A percentile compares a stretch with the other conserved stretches of the same genome.
These are phyloP conservation scores for Dasyprocta punctata DNA, from an alignment of 2,113 vertebrate genomes.

Conservation along the genomic window DNA sequence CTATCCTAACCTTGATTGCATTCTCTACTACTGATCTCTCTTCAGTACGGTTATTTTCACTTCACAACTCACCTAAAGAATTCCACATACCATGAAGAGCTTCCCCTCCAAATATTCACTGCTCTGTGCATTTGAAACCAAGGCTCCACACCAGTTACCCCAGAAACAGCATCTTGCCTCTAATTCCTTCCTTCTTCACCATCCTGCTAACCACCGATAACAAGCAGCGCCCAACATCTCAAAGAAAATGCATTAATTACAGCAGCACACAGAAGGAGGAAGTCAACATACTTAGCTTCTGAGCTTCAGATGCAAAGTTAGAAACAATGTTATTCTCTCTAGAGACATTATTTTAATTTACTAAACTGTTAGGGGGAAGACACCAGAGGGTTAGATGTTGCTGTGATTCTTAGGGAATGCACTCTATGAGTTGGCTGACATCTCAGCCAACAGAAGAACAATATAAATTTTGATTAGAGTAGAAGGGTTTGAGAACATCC, in stretches of 20 bases:
- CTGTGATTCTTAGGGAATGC: background rate
- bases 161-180: background rate
- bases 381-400: background rate
- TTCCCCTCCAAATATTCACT: background rate
- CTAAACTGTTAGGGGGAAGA: background rate
- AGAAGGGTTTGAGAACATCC: background rate
- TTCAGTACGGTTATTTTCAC: background rate
- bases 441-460: constrained; percentile 5
- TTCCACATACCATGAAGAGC: background rate
- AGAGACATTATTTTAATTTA: background rate
- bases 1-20: background rate
- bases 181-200: background rate
- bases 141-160: no score
- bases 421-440: background rate
- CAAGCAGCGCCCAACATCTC: background rate
- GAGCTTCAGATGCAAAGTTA: background rate
- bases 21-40: background rate
- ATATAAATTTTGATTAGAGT: background rate
- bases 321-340: background rate
- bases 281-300: background rate
- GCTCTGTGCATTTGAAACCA: background rate
- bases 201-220: no score
- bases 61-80: background rate
- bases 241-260: background rate
- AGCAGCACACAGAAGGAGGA: background rate